These are phyloP conservation scores for Gari tellinella DNA, from an alignment of 2,888 invertebrate species.

Conservation along the genomic window DNA sequence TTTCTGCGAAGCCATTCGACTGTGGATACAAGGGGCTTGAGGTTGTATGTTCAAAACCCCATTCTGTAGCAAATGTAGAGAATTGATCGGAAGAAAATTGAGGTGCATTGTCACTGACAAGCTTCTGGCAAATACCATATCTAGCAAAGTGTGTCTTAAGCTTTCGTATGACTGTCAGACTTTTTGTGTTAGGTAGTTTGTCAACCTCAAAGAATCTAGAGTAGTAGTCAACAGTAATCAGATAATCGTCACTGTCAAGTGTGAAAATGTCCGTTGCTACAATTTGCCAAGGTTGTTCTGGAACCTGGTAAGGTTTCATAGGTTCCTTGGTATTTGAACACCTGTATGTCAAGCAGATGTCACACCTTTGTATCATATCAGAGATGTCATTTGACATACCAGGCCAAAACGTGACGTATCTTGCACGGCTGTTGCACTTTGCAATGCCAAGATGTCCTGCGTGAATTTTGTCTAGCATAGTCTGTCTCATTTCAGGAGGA, in stretches of 20 bases:
- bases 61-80: conserved; percentile 34
- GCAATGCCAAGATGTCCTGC: conserved; percentile 59
- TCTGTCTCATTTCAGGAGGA: conserved; percentile 32
- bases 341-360: conserved; percentile 31
- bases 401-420: conserved; percentile 61
- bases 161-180: conserved; percentile 37
- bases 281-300: conserved; percentile 47
- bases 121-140: conserved; percentile 42
- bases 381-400: conserved; percentile 45
- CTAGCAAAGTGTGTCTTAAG: conserved; percentile 45
- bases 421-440: conserved; percentile 43
- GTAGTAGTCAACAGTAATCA: conserved; percentile 51
- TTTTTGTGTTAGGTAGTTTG: conserved; percentile 32
- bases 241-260: conserved; percentile 33
- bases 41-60: conserved; percentile 46
- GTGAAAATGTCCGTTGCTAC: conserved; percentile 49
- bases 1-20: conserved; percentile 57
- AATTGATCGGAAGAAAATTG: conserved; percentile 33
- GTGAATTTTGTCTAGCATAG: conserved; percentile 52
- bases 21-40: conserved; percentile 44
- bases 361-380: conserved; percentile 38
- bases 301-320: conserved; percentile 30
- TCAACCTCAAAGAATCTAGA: conserved; percentile 43
- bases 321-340: conserved; percentile 46
- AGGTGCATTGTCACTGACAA: conserved; percentile 53